Evolutionary conservation across 2,888 invertebrate genomes (phyloP), one percentile per base, ranked within the genome.

Genomic region (Athalia rosae): DNA sequence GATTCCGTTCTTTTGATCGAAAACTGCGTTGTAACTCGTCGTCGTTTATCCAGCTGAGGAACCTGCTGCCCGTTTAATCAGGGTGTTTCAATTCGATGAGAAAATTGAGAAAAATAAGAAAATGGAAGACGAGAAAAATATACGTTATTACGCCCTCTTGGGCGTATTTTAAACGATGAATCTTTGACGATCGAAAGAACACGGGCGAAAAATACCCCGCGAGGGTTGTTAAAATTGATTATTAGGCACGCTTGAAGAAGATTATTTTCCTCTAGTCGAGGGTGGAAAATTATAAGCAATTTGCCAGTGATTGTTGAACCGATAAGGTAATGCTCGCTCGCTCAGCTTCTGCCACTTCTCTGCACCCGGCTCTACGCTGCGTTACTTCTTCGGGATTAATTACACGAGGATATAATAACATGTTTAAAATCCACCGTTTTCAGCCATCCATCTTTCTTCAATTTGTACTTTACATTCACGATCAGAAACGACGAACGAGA

Each of bases 221-320:
- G n/a, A 62, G 62, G 62, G 62, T 62, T n/a, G 62, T 62, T 62
- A 43, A 28, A 67, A 53, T 53, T 67, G 50, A 41, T 64, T 67
- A 67, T 67, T 67, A 67, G 67, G 28, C 41, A 53, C 67, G 28
- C 50, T 13, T 41, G 28, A 67, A 67, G 43, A 47, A 67, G 50
- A 5, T 67, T 48, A 67, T 67, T 67, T 67, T 67, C 67, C 53
- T 53, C 28, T 28, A 28, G 28, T 28, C 28, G n/a, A 28, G 28
- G 53, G 28, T 28, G 28, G 28, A 53, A 67, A 53, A 67, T 67
- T 50, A 67, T 67, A 67, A 67, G 50, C 67, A 53, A 67, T 67
- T 67, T 53, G n/a, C 67, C 53, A 11, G 41, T 28, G 53, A 28
- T 53, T 53, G 41, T 50, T 67, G 28, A 53, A 3, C 28, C 28